Evolutionary conservation across 2,113 vertebrate species (phyloP), one percentile per base, ranked within the genome.

Genomic region (Cyanistes caeruleus): DNA sequence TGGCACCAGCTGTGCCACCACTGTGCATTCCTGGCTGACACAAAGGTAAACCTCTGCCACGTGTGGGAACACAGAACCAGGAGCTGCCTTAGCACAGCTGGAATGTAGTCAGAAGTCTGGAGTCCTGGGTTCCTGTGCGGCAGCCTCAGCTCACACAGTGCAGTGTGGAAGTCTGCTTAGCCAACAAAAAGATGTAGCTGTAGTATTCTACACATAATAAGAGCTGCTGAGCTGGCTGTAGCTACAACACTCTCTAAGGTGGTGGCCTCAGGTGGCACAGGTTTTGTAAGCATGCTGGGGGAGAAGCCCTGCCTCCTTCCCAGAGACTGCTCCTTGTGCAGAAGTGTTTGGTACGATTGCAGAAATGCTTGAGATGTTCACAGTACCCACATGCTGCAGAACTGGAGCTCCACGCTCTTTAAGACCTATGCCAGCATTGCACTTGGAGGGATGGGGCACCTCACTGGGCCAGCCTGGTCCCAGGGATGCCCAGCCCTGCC

Each of bases 201-300:
- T 22, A 28, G 48, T 21, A 63, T 56, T 31, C 43, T n/a, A 31
- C 11, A 30, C 3, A 4, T 30, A 31, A 13, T 7, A 60, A 16
- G 28, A 75, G 19, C 20, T 77, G 12, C 53, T 55, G 39, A 51
- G 14, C 10, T n/a, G 68, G 21, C 44, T 37, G 24, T n/a, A 44
- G 56, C 8, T 19, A 2, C 55, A 48, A 56, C 0, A 4, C 7
- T 56, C 31, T 41, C 44, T 2, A 0, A 59, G n/a, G 44, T n/a
- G 39, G 53, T 35, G 35, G 59, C 46, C 25, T 74, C 39, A 49
- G n/a, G 30, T 44, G 28, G 28, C n/a, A 17, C 0, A 4, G 51
- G 11, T 44, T 79, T 90, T 82, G 31, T n/a, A 15, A 84, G 31
- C 30, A 5, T 6, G 4, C 17, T 39, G 11, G 39, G 10, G 18